phyloP scores from a whole-genome alignment of 2,888 invertebrate genomes.

The Cephus pulcher region DNA sequence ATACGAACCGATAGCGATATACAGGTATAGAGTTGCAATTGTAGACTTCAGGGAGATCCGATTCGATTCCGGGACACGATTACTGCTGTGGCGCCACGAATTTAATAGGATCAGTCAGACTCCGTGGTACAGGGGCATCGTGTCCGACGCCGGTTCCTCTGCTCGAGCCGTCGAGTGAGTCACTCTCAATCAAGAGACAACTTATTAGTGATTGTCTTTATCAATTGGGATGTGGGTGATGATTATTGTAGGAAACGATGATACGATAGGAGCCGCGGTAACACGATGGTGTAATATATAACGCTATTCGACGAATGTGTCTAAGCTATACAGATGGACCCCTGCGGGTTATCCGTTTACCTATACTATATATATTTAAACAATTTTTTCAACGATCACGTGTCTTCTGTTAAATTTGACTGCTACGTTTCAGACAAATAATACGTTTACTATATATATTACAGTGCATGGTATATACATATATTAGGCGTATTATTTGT shows the following conservation, averaged over 20 bases:
- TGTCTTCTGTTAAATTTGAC: no score
- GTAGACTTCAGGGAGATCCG: no score
- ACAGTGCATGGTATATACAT: no score
- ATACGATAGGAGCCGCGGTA: constrained; percentile 18
- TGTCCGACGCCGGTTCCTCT: constrained; percentile 19
- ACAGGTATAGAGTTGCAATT: no score
- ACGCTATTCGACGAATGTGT: background rate
- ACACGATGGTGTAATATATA: constrained; percentile 24
- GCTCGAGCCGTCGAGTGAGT: constrained; percentile 42
- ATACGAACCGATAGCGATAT: no score
- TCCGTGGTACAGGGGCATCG: no score
- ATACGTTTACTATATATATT: no score
- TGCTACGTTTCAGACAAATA: no score
- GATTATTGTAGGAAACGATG: constrained; percentile 37
- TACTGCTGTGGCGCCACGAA: constrained; percentile 47
- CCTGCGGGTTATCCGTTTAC: constrained; percentile 38
- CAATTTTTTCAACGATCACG: no score
- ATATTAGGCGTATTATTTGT: no score
- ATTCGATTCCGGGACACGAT: constrained; percentile 27
- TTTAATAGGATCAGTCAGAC: constrained; percentile 45
- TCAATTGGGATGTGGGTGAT: constrained; percentile 61
- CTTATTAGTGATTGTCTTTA: constrained; percentile 62
- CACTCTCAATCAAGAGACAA: constrained; percentile 60
- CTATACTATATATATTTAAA: no score
- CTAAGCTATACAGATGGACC: constrained; percentile 38